These are phyloP conservation scores for Elegia similella DNA, from an alignment of 2,888 invertebrate genomes.

Conservation along the genomic window DNA sequence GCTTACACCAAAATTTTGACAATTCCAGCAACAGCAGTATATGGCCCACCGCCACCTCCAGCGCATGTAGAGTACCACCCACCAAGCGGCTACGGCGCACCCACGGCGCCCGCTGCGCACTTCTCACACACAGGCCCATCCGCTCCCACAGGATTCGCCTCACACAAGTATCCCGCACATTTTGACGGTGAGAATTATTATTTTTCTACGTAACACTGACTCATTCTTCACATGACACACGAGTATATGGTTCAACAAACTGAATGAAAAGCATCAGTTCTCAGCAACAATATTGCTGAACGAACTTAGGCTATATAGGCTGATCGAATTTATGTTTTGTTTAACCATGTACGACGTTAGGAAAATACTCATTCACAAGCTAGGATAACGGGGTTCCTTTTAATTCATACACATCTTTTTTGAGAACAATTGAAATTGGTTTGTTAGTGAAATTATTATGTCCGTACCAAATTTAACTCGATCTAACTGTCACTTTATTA, in stretches of 20 bases:
- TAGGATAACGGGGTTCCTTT: too few species aligned
- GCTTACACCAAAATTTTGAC: neutral
- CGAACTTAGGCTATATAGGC: too few species aligned
- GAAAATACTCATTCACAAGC: too few species aligned
- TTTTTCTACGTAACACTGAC: neutral
- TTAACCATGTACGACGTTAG: too few species aligned
- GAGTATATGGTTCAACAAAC: neutral
- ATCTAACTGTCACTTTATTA: too few species aligned
- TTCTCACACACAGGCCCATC: constrained; percentile 56
- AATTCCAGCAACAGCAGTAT: constrained; percentile 57
- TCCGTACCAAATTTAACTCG: too few species aligned
- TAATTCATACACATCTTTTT: too few species aligned
- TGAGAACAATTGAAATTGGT: too few species aligned
- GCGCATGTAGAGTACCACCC: constrained; percentile 61
- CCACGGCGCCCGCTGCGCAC: constrained; percentile 69
- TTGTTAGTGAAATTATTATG: too few species aligned
- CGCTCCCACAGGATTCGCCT: constrained; percentile 63
- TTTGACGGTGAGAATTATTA: constrained; percentile 61
- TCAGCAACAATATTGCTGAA: too few species aligned
- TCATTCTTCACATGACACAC: neutral
- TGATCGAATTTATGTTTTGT: too few species aligned
- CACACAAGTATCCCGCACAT: constrained; percentile 68
- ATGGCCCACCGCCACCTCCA: constrained; percentile 59
- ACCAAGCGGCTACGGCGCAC: constrained; percentile 63
- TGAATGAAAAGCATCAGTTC: neutral